phyloP scores from a whole-genome alignment of 2,797 vertebrate species.

The Lutjanus campechanus region DNA sequence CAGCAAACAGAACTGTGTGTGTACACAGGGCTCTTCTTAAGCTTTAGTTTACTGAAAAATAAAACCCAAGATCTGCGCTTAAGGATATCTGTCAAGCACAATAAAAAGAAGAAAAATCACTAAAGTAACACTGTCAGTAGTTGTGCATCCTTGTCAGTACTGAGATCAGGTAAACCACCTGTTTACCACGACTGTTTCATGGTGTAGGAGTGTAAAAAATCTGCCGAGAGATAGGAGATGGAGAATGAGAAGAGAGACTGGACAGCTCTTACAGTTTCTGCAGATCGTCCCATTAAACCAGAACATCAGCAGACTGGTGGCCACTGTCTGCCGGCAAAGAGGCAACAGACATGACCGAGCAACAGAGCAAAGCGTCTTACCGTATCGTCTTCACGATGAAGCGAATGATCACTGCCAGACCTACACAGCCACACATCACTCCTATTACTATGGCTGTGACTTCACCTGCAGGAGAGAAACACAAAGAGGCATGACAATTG shows the following conservation, averaged over 20 bases:
- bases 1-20: neutral
- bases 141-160: conserved; percentile 58
- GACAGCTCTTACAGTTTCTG: neutral
- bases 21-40: neutral
- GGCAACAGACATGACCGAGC: neutral
- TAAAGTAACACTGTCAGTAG: conserved; percentile 36
- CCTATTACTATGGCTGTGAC: conserved; percentile 86
- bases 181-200: conserved; percentile 81
- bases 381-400: conserved; percentile 86
- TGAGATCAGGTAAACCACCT: conserved; percentile 77
- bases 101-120: conserved; percentile 16
- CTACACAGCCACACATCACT: conserved; percentile 85
- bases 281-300: conserved; percentile 10
- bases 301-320: neutral
- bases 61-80: conserved; percentile 43
- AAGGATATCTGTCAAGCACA: conserved; percentile 33
- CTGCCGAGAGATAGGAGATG: conserved; percentile 76
- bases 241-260: conserved; percentile 41
- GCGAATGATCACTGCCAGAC: conserved; percentile 81
- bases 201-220: conserved; percentile 81
- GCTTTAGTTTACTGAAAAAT: neutral
- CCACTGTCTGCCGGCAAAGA: neutral
- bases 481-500: neutral
- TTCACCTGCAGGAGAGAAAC: conserved; percentile 75
- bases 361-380: conserved; percentile 61